A percentile compares a stretch with the other conserved stretches of the same genome.
Evolutionary conservation across 2,113 vertebrate genomes (phyloP).

Genomic region (Patagioenas fasciata): DNA sequence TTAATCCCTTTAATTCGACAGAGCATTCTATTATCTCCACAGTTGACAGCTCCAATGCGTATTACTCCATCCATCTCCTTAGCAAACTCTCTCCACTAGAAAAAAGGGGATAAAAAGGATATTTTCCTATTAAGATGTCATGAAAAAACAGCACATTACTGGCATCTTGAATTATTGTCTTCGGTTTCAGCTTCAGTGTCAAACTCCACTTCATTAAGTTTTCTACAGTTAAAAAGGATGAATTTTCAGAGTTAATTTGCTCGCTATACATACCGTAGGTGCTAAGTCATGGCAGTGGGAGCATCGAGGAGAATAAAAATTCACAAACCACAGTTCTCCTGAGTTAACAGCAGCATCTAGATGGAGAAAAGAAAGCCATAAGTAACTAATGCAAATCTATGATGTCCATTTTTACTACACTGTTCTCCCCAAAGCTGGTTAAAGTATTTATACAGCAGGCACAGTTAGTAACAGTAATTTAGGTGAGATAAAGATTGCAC

Average conservation of each 20-base stretch:
- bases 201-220: background rate
- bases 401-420: background rate
- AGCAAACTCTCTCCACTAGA: slow-evolving; percentile 95
- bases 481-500: background rate
- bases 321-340: slow-evolving; percentile 97
- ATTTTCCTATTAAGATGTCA: background rate
- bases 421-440: background rate
- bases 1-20: slow-evolving; percentile 92
- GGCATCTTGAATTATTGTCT: background rate
- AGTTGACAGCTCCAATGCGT: slow-evolving; percentile 94
- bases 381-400: background rate
- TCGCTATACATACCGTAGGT: slow-evolving; percentile 83
- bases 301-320: slow-evolving; percentile 96
- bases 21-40: slow-evolving; percentile 92
- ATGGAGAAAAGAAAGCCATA: background rate
- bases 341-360: slow-evolving; percentile 91
- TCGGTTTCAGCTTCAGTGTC: background rate
- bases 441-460: background rate
- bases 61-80: slow-evolving; percentile 97
- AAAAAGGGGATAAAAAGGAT: background rate
- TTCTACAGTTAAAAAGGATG: background rate
- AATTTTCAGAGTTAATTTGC: background rate
- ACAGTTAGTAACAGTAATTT: background rate
- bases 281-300: slow-evolving; percentile 97
- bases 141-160: background rate